Evolutionary conservation across 2,888 invertebrate genomes (phyloP).

Genomic region (Caenorhabditis angaria): DNA sequence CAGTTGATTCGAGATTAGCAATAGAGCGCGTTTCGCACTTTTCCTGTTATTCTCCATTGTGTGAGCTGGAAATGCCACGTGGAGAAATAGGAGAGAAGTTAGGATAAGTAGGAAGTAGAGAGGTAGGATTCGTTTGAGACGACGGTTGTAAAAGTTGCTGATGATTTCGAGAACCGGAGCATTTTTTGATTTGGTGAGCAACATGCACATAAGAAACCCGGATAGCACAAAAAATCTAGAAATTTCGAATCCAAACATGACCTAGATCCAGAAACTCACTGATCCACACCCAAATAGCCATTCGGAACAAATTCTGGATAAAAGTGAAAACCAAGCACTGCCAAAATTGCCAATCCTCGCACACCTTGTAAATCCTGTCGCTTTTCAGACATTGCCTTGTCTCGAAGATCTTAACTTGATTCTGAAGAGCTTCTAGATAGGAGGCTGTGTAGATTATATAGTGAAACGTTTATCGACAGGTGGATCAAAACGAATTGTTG

Average conservation of each 20-base stretch:
- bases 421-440: no score
- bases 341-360: slow-evolving; percentile 25
- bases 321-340: slow-evolving; percentile 33
- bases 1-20: no score
- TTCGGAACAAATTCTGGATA: slow-evolving; percentile 25
- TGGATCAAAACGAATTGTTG: no score
- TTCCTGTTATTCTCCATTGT: no score
- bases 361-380: slow-evolving; percentile 35
- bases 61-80: background rate
- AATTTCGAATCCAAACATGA: background rate
- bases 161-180: background rate
- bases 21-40: no score
- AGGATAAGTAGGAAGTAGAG: slow-evolving; percentile 15
- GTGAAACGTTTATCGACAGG: no score
- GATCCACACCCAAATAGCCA: slow-evolving; percentile 38
- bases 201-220: slow-evolving; percentile 20
- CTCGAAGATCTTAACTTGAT: no score
- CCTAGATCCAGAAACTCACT: slow-evolving; percentile 8
- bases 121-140: slow-evolving; percentile 19
- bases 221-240: slow-evolving; percentile 30
- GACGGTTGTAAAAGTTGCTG: slow-evolving; percentile 10
- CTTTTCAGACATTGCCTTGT: no score
- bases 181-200: background rate
- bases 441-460: no score
- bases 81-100: background rate